These are phyloP conservation scores for Antennarius maculatus DNA, from an alignment of 2,797 vertebrate genomes.

Conservation along the genomic window DNA sequence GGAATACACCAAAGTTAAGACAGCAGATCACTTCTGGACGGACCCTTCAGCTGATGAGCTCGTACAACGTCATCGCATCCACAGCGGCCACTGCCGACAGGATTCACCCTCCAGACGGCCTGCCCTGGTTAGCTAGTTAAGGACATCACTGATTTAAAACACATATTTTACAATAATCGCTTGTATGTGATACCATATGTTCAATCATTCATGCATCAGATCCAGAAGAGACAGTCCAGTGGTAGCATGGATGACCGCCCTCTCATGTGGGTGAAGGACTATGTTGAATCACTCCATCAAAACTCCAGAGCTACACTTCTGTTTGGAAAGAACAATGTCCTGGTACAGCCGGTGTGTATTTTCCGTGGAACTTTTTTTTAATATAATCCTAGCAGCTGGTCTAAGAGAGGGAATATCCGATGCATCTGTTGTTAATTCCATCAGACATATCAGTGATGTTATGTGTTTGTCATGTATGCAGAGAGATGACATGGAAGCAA, in stretches of 20 bases:
- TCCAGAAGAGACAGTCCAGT: constrained; percentile 97
- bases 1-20: constrained; percentile 99
- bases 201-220: constrained; percentile 76
- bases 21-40: constrained; percentile 97
- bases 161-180: not conserved
- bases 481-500: constrained; percentile 97
- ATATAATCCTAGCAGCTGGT: not conserved
- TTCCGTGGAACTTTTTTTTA: not conserved
- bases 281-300: constrained; percentile 96
- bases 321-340: constrained; percentile 97
- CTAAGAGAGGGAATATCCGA: constrained; percentile 1
- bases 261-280: constrained; percentile 90
- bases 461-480: constrained; percentile 57
- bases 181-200: not conserved
- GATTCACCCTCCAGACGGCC: constrained; percentile 97
- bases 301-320: constrained; percentile 94
- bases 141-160: not conserved
- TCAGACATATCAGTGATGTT: constrained; percentile 3
- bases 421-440: not conserved
- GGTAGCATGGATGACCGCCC: constrained; percentile 96
- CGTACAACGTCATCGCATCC: constrained; percentile 96
- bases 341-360: constrained; percentile 92
- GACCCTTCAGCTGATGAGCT: constrained; percentile 96
- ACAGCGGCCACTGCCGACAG: constrained; percentile 92
- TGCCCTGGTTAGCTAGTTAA: constrained; percentile 79